Evolutionary conservation across 1,140 invertebrate genomes (phyloP).

Genomic region (Diabrotica undecimpunctata): DNA sequence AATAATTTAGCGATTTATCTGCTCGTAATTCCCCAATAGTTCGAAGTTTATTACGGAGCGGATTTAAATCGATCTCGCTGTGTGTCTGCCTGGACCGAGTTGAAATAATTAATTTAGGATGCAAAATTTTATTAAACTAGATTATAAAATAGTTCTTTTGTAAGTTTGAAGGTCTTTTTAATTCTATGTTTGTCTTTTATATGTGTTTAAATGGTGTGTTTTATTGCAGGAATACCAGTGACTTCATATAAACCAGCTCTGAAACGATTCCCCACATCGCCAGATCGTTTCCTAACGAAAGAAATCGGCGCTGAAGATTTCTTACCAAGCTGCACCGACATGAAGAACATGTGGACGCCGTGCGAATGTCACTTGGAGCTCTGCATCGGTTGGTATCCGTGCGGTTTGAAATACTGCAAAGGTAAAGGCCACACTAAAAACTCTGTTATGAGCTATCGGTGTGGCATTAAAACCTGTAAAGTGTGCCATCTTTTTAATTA

Average conservation of each 20-base stretch:
- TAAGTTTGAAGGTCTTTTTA: too few species aligned
- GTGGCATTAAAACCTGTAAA: conserved; percentile 92
- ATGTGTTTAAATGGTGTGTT: neutral
- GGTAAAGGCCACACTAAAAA: conserved; percentile 62
- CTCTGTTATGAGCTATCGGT: conserved; percentile 67
- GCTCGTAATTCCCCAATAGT: too few species aligned
- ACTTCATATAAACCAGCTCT: conserved; percentile 51
- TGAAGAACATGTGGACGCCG: conserved; percentile 62
- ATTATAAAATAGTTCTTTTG: too few species aligned
- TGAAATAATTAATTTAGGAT: too few species aligned
- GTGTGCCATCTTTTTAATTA: conserved; percentile 85
- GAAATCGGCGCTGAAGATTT: conserved; percentile 39
- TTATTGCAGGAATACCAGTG: conserved; percentile 58
- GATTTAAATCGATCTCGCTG: too few species aligned
- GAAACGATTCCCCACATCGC: conserved; percentile 54
- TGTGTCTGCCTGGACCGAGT: too few species aligned
- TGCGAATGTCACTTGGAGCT: conserved; percentile 79
- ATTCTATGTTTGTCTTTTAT: too few species aligned
- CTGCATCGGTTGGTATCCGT: conserved; percentile 87
- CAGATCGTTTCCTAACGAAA: conserved; percentile 39
- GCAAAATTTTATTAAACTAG: too few species aligned
- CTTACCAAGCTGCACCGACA: conserved; percentile 57
- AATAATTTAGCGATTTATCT: too few species aligned
- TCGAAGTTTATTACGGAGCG: too few species aligned
- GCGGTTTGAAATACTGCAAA: conserved; percentile 90